A percentile compares a stretch with the other conserved stretches of the same genome.
phyloP scores from a whole-genome alignment of 1,140 invertebrate genomes.

The Papilio xuthus region DNA sequence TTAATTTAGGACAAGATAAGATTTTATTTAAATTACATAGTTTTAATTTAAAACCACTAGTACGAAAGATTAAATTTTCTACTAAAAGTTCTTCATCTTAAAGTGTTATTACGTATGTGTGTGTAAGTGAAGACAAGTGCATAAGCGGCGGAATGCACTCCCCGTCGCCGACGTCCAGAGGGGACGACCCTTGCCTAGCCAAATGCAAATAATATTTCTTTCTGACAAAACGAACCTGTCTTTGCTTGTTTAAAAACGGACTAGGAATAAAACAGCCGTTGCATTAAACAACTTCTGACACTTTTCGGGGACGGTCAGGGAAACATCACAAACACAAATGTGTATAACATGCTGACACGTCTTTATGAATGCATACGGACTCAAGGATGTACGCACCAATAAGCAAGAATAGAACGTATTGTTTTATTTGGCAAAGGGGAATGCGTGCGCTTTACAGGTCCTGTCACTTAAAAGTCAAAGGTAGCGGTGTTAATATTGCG shows the following conservation, averaged over 20 bases:
- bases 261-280: background rate
- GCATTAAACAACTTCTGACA: background rate
- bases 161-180: slow-evolving; percentile 34
- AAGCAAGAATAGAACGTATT: background rate
- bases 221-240: slow-evolving; percentile 71
- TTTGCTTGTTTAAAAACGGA: background rate
- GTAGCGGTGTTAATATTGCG: slow-evolving; percentile 73
- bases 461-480: background rate
- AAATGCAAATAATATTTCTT: slow-evolving; percentile 74
- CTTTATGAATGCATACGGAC: background rate
- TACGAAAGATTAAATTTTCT: background rate
- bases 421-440: background rate
- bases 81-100: background rate
- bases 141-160: slow-evolving; percentile 65
- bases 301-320: background rate
- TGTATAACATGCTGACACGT: no score
- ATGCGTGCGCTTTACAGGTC: background rate
- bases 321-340: no score
- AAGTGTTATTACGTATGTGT: slow-evolving; percentile 28
- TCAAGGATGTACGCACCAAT: background rate
- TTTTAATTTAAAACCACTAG: no score
- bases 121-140: slow-evolving; percentile 63
- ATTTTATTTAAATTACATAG: background rate
- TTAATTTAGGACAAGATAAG: no score
- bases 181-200: slow-evolving; percentile 27